Conservation (phyloP, 2,888 invertebrate species). For the Gisinianus flammeolus region DNA sequence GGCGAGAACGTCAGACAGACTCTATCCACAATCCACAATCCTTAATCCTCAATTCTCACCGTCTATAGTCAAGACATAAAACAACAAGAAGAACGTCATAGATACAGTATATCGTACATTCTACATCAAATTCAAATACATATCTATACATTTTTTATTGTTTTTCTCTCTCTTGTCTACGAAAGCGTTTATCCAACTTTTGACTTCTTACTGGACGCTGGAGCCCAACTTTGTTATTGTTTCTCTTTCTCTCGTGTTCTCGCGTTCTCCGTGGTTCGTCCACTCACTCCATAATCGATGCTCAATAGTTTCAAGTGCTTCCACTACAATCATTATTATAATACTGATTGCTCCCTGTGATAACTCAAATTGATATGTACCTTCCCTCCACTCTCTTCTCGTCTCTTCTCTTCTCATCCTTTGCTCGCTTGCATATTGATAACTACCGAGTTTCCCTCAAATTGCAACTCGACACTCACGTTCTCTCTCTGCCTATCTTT, state of each 20-base stretch:
- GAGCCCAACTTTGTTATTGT: conserved; percentile 14
- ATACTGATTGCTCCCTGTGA: conserved; percentile 41
- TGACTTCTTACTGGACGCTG: background rate
- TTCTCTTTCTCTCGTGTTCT: conserved; percentile 10
- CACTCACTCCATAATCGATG: conserved; percentile 29
- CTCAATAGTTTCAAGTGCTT: conserved; percentile 37
- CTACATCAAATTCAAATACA: too few species aligned
- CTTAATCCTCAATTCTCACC: background rate
- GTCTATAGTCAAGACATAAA: too few species aligned
- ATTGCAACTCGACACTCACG: conserved; percentile 45
- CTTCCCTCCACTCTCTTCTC: background rate
- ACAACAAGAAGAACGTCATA: too few species aligned
- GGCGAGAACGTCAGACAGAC: conserved; percentile 23
- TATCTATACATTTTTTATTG: too few species aligned
- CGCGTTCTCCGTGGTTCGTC: background rate
- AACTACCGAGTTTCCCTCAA: conserved; percentile 39
- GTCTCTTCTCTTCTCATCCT: conserved; percentile 23
- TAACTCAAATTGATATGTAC: conserved; percentile 48
- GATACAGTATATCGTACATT: too few species aligned
- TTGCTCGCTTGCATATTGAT: conserved; percentile 46
- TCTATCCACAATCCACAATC: background rate
- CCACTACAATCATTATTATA: conserved; percentile 38
- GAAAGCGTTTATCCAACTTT: background rate
- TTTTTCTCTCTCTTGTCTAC: background rate
- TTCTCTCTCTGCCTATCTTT: background rate